Percentiles rank a stretch among this genome's conserved stretches.
Evolutionary conservation across 2,797 vertebrate species (phyloP).

Genomic region (Pantherophis vulpinus): DNA sequence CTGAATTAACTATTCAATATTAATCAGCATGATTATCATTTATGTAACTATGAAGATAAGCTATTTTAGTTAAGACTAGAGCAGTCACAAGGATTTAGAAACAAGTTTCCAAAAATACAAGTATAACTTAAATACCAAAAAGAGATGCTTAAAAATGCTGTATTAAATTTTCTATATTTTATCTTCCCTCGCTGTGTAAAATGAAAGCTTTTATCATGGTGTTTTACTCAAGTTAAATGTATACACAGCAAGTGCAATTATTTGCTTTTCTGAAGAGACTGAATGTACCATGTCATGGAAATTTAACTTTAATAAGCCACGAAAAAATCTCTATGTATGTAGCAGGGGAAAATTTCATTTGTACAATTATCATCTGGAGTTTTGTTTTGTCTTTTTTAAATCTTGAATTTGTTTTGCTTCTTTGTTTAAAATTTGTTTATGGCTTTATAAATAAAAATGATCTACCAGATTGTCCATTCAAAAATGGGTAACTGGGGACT

Average conservation of each 20-base stretch:
- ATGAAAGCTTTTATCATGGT: slow-evolving; percentile 26
- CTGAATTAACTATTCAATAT: neutral
- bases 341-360: slow-evolving; percentile 56
- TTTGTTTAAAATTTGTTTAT: slow-evolving; percentile 68
- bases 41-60: neutral
- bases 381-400: slow-evolving; percentile 46
- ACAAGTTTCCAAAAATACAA: slow-evolving; percentile 39
- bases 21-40: neutral
- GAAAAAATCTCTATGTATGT: slow-evolving; percentile 54
- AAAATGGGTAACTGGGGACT: slow-evolving; percentile 56
- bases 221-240: slow-evolving; percentile 18
- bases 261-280: slow-evolving; percentile 40
- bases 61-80: neutral
- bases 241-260: slow-evolving; percentile 40
- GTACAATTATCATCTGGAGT: slow-evolving; percentile 50
- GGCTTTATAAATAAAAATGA: slow-evolving; percentile 71
- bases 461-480: slow-evolving; percentile 59
- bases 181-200: slow-evolving; percentile 10
- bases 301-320: slow-evolving; percentile 48
- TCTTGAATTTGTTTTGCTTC: slow-evolving; percentile 67
- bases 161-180: slow-evolving; percentile 29
- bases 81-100: accelerated
- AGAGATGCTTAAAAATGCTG: slow-evolving; percentile 26
- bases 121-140: slow-evolving; percentile 34
- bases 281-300: slow-evolving; percentile 58